Conservation (phyloP, 2,888 invertebrate genomes). For the Aspidiotus rigidus region DNA sequence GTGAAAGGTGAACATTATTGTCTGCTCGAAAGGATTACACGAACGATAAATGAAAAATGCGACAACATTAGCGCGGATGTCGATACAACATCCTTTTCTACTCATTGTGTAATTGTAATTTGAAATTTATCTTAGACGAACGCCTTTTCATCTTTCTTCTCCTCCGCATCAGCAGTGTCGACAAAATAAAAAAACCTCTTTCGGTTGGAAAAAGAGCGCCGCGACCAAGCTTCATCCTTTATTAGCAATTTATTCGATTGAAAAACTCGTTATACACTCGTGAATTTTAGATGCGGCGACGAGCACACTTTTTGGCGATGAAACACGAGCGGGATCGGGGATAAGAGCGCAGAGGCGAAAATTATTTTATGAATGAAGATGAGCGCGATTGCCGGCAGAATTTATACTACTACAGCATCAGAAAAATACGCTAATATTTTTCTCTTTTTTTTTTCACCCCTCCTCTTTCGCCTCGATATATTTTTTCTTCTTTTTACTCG, state of each 20-base stretch:
- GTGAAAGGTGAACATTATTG: no score
- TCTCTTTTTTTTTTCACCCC: constrained; percentile 16
- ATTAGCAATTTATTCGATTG: constrained; percentile 33
- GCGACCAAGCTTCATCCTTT: constrained; percentile 9
- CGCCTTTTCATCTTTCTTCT: background rate
- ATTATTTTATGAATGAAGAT: constrained; percentile 33
- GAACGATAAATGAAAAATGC: no score
- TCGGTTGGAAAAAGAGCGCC: background rate
- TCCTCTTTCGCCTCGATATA: background rate
- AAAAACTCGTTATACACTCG: constrained; percentile 27
- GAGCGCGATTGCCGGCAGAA: constrained; percentile 26
- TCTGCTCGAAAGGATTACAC: no score
- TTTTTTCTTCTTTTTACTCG: no score
- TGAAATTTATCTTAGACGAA: no score
- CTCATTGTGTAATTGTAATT: no score
- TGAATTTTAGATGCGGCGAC: constrained; percentile 25
- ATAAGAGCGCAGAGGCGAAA: constrained; percentile 18
- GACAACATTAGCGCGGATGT: no score
- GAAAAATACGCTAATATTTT: constrained; percentile 23
- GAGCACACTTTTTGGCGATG: background rate
- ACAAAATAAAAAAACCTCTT: background rate
- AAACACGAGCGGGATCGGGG: background rate
- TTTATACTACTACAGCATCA: constrained; percentile 17
- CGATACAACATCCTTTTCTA: no score
- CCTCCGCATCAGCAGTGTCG: background rate